Evolutionary conservation across 2,888 invertebrate genomes (phyloP).

Genomic region (Clunio marinus): DNA sequence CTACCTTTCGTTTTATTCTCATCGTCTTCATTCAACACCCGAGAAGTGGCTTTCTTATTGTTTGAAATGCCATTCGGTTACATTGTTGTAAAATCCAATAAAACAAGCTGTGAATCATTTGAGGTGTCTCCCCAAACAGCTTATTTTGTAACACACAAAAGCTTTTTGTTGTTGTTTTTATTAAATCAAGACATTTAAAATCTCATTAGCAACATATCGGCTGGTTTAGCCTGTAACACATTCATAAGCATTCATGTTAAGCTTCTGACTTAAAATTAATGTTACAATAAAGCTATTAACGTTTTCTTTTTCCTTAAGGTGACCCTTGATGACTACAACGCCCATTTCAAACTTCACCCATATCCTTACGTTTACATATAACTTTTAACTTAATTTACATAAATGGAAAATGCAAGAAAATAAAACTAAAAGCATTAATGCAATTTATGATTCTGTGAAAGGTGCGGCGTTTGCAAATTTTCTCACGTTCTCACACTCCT

Average conservation of each 20-base stretch:
- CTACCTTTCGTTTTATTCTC: neutral
- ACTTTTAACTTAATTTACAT: too few relatives aligned
- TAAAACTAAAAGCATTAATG: too few relatives aligned
- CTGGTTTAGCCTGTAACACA: neutral
- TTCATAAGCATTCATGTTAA: neutral
- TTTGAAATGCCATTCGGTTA: neutral
- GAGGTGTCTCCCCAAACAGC: neutral
- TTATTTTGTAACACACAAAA: neutral
- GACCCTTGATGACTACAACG: neutral
- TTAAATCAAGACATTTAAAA: neutral
- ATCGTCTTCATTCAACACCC: neutral
- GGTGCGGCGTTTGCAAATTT: neutral
- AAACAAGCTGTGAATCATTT: neutral
- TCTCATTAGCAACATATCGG: neutral
- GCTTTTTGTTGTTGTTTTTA: too few relatives aligned
- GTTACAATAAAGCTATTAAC: too few relatives aligned
- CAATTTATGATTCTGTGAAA: neutral
- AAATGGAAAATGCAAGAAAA: too few relatives aligned
- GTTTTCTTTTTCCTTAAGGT: too few relatives aligned
- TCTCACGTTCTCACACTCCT: neutral
- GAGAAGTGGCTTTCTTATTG: neutral
- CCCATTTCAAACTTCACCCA: neutral
- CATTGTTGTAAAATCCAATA: neutral
- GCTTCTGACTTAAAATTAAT: too few relatives aligned
- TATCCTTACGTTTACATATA: too few relatives aligned